Percentiles rank a stretch among this genome's conserved stretches.
phyloP scores from a whole-genome alignment of 2,797 vertebrate genomes.

The Sebastes kiyomatsui region DNA sequence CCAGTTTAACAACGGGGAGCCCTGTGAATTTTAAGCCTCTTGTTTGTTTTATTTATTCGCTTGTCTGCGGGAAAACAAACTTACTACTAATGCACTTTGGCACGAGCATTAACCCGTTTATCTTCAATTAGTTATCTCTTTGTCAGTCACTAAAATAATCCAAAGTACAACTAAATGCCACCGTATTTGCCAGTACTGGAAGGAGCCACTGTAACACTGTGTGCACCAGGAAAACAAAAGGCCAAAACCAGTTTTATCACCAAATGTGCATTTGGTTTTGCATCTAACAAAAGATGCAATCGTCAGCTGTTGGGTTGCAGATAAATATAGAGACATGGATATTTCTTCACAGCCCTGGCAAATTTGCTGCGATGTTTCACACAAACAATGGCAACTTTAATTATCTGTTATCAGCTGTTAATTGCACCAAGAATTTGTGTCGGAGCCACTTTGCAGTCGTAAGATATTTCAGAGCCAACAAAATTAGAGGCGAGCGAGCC shows the following conservation, averaged over 20 bases:
- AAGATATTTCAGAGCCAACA: slow-evolving; percentile 26
- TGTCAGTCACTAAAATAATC: slow-evolving; percentile 3
- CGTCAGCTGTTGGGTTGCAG: slow-evolving; percentile 35
- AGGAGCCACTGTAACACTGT: not conserved
- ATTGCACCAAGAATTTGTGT: slow-evolving; percentile 35
- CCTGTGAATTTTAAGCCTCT: not conserved
- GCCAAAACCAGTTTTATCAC: slow-evolving; percentile 14
- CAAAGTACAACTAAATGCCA: not conserved
- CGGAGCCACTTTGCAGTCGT: slow-evolving; percentile 15
- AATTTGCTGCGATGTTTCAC: slow-evolving; percentile 30
- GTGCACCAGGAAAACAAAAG: slow-evolving; percentile 39
- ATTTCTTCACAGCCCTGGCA: slow-evolving; percentile 17
- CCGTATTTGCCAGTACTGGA: not conserved
- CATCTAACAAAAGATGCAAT: slow-evolving; percentile 40
- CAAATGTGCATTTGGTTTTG: slow-evolving; percentile 44
- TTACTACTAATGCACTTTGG: slow-evolving; percentile 1
- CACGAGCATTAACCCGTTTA: slow-evolving; percentile 30
- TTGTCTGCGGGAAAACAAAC: slow-evolving; percentile 3
- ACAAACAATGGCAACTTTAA: slow-evolving; percentile 52
- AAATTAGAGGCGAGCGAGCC: slow-evolving; percentile 12
- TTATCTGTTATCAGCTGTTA: slow-evolving; percentile 59
- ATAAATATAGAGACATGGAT: slow-evolving; percentile 41
- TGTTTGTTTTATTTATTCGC: not conserved
- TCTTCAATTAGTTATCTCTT: slow-evolving; percentile 33
- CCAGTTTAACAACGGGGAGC: slow-evolving; percentile 21